Base-by-base conservation (phyloP, 2,888 invertebrate species). In the Drosophila histrio region DNA sequence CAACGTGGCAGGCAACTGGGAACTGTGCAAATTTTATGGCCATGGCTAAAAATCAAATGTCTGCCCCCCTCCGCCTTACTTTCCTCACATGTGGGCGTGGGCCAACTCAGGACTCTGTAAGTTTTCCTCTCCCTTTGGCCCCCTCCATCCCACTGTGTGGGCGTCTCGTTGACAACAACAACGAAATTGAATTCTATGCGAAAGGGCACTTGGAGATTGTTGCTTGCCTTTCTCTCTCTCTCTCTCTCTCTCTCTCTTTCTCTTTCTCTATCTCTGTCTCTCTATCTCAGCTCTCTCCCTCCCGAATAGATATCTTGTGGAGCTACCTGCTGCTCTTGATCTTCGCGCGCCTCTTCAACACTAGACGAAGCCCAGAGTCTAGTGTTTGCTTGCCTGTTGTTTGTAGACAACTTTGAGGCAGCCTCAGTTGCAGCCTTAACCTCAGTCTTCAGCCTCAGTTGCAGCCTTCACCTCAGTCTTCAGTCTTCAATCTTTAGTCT, bases 341-440 rank as follows among this genome's bases (percentile, higher is more conserved):
- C 77, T 79, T 61, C 41, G 56, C 38, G 60, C 54, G 19, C 41
- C 71, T 74, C 72, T 68, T 69, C 59, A 73, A 41, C 58, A 34
- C 38, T 56, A 54, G 58, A 53, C 41, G 19, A 24, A 22, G 59
- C 58, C 19, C 41, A 44, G 44, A 54, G 54, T 77, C 66, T 65
- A 87, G 87, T 82, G 87, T 82, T 87, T 82, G 81, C 82, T 76
- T 53, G 81, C 70, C 76, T 84, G 87, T 82, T 82, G 82, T 81
- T 81, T 64, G 82, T 62, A 81, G 82, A 82, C 82, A 81, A 72
- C 79, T 70, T 66, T 62, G 53, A 43, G 43, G 52, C 52, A 52
- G 52, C 21, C 61, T 46, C 30, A 30, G 49, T 22, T 17, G 34
- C 59, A 49, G 38, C 26, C 53, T 43, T 30, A 13, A 56, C 34